Base-by-base conservation (phyloP, 1,140 invertebrate species). In the Papilio polyxenes region DNA sequence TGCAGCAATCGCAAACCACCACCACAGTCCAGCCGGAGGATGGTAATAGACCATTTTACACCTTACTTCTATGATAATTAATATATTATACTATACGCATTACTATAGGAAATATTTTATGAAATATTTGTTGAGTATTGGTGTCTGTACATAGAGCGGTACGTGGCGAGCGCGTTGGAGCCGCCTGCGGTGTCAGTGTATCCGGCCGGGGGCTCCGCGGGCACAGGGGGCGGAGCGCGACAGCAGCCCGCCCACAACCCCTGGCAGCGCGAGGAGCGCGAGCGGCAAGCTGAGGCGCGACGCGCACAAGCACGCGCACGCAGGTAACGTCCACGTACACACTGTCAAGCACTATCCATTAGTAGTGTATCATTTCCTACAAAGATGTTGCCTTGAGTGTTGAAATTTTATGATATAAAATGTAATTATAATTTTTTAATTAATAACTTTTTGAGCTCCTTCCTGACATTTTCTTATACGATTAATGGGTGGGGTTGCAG, bases 241-340 rank as follows among this genome's bases (percentile, higher is more conserved):
- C 83, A 83, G 23, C 77, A 82, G 85, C 90, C 85, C 85, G 95
- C 95, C 23, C 96, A 96, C 75, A 98, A 98, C 95, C 98, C 98
- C 1, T 98, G 98, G 98, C 97, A 98, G 86, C 95, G 97, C 77
- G 98, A 98, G 95, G 98, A 98, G 92, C 96, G 97, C 85, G 98
- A 98, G 94, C 97, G 96, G 92, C 96, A 97, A 93, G 95, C 96
- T 84, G 96, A 96, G 85, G 95, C 96, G 69, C 93, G 97, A 82
- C 94, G 97, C 81, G 96, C 97, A 88, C 96, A 96, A 10, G 96
- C 96, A 0, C 94, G 96, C 80, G 89, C 89, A 0, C 82, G 91
- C 31, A 89, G 92, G 92, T 93, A 83, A 2, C 44, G 6, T 15
- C n/a, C 15, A 23, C 65, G 8, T 4, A 11, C n/a, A 62, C 59